A percentile compares a stretch with the other conserved stretches of the same genome.
Conservation (phyloP, 2,113 vertebrate species). For the Zapornia atra region DNA sequence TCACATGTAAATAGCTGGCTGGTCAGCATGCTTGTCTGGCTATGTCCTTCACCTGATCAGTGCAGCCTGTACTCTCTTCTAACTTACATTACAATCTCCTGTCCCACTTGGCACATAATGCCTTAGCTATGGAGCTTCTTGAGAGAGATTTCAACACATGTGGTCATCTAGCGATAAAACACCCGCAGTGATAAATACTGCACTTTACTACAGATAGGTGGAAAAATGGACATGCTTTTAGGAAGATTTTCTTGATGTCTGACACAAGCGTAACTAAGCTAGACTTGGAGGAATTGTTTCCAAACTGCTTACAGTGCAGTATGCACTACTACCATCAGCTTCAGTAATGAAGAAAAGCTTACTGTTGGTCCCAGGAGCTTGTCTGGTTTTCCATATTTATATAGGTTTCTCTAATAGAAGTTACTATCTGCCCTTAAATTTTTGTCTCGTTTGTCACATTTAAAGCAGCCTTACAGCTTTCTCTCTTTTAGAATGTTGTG, state of each 20-base stretch:
- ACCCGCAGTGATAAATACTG: not conserved
- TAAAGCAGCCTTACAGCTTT: not conserved
- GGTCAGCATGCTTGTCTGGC: not conserved
- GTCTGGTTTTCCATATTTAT: not conserved
- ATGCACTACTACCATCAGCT: not conserved
- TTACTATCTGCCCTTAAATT: not conserved
- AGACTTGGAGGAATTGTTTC: not conserved
- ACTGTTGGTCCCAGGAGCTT: not conserved
- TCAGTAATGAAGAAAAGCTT: not conserved
- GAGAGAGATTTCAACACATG: not conserved
- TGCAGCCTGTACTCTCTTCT: accelerated
- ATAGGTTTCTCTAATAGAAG: not conserved
- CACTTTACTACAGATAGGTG: not conserved
- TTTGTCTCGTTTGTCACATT: not conserved
- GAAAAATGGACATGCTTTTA: not conserved
- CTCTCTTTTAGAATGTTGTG: not conserved
- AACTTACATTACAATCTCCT: too few species aligned
- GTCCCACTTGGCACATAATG: not conserved
- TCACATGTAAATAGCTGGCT: not conserved
- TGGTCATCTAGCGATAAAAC: not conserved
- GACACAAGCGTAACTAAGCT: not conserved
- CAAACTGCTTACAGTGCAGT: not conserved
- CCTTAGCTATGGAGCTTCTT: not conserved
- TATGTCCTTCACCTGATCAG: not conserved
- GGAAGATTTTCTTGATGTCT: not conserved